Conservation (phyloP, 2,113 vertebrate species). For the Rhizomys pruinosus region DNA sequence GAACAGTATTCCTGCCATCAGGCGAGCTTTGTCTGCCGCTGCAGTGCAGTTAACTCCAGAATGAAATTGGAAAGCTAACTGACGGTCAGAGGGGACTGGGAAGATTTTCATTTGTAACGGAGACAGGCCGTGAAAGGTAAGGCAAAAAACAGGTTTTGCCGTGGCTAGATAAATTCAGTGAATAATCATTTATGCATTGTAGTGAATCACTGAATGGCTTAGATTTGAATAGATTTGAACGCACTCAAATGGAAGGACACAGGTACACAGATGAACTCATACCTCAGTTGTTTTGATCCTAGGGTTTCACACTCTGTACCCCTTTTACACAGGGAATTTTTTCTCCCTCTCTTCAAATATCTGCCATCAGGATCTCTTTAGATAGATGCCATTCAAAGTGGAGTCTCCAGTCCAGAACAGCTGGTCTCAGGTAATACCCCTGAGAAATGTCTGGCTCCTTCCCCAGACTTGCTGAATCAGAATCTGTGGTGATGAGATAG, state of each 20-base stretch:
- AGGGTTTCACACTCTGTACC: not conserved
- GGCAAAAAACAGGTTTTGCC: conserved; percentile 10
- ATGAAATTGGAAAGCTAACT: conserved; percentile 75
- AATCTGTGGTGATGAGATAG: not conserved
- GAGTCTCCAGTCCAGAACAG: not conserved
- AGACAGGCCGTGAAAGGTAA: conserved; percentile 48
- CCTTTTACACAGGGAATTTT: not conserved
- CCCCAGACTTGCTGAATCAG: not conserved
- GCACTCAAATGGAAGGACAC: conserved; percentile 32
- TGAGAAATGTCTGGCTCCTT: not conserved
- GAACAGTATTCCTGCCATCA: conserved; percentile 60
- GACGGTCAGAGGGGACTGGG: conserved; percentile 66
- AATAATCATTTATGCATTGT: not conserved
- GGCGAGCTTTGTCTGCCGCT: conserved; percentile 61
- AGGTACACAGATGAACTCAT: not conserved
- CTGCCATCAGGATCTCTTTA: not conserved
- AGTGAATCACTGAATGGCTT: not conserved
- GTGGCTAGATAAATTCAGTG: not conserved
- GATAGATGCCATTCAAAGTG: not conserved
- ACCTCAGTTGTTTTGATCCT: not conserved
- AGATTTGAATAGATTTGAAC: conserved; percentile 29
- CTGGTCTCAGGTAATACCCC: not conserved
- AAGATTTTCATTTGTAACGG: conserved; percentile 63
- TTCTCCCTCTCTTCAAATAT: not conserved
- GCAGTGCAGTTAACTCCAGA: conserved; percentile 66